Conservation (phyloP, 2,797 vertebrate species). For the Centropyge bicolor region DNA sequence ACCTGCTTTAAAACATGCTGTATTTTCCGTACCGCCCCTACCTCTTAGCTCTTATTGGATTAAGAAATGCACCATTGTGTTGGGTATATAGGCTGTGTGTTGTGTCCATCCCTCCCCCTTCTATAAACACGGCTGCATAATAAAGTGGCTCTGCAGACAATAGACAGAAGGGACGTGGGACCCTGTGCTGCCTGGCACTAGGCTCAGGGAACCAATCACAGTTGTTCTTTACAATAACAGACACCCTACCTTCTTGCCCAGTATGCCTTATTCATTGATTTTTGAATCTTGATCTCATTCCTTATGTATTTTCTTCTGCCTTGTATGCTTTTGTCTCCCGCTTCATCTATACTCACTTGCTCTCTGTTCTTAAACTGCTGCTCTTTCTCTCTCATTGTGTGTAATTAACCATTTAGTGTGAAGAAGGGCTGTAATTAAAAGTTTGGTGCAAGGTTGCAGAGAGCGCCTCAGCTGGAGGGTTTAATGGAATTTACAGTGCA, state of each 20-base stretch:
- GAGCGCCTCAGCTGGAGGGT: conserved; percentile 67
- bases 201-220: conserved; percentile 56
- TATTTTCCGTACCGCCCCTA: background rate
- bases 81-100: conserved; percentile 23
- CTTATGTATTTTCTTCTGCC: conserved; percentile 12
- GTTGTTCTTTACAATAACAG: conserved; percentile 34
- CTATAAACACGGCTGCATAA: conserved; percentile 76
- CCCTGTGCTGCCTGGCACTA: conserved; percentile 68
- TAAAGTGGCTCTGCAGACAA: conserved; percentile 76
- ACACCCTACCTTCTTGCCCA: conserved; percentile 9
- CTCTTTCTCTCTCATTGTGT: conserved; percentile 54
- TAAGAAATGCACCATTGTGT: conserved; percentile 59
- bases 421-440: conserved; percentile 78
- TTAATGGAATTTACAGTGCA: conserved; percentile 74
- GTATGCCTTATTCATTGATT: conserved; percentile 24
- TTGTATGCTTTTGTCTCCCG: background rate
- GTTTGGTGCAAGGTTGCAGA: conserved; percentile 68
- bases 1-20: conserved; percentile 12
- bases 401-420: conserved; percentile 79
- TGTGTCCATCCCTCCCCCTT: conserved; percentile 60
- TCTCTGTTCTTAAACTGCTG: conserved; percentile 43
- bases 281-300: conserved; percentile 20
- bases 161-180: conserved; percentile 72
- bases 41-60: conserved; percentile 26
- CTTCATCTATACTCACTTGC: conserved; percentile 20